Conservation (phyloP, 2,888 invertebrate genomes). For the Caenorhabditis panamensis region DNA sequence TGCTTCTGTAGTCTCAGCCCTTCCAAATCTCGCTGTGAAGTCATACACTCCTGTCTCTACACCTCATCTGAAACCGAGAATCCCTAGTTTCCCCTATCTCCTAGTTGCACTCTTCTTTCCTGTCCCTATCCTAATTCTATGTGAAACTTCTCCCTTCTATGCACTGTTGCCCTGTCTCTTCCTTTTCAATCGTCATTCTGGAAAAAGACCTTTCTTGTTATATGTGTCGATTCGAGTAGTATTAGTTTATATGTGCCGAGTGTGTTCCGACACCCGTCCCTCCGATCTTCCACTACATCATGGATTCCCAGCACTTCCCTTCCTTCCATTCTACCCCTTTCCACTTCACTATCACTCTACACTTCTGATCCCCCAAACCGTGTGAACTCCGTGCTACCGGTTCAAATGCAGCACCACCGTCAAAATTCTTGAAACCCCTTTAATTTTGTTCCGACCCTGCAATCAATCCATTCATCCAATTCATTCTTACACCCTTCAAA, state of each 20-base stretch:
- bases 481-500: background rate
- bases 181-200: conserved; percentile 42
- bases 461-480: conserved; percentile 12
- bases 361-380: conserved; percentile 39
- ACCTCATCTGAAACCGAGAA: background rate
- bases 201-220: conserved; percentile 34
- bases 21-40: conserved; percentile 57
- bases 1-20: conserved; percentile 25
- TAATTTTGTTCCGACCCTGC: conserved; percentile 22
- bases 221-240: conserved; percentile 67
- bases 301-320: conserved; percentile 34
- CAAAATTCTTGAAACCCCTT: conserved; percentile 8
- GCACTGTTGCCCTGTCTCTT: conserved; percentile 41
- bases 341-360: conserved; percentile 6
- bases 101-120: conserved; percentile 15
- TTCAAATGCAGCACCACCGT: conserved; percentile 43
- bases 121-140: conserved; percentile 46
- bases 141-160: conserved; percentile 42
- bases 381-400: conserved; percentile 64
- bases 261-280: conserved; percentile 36
- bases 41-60: conserved; percentile 37
- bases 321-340: conserved; percentile 2
- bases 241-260: conserved; percentile 63
- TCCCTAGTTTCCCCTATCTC: background rate
- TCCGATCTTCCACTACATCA: conserved; percentile 50